These are phyloP conservation scores for Halcyon senegalensis DNA, from an alignment of 2,113 vertebrate species.

Conservation along the genomic window DNA sequence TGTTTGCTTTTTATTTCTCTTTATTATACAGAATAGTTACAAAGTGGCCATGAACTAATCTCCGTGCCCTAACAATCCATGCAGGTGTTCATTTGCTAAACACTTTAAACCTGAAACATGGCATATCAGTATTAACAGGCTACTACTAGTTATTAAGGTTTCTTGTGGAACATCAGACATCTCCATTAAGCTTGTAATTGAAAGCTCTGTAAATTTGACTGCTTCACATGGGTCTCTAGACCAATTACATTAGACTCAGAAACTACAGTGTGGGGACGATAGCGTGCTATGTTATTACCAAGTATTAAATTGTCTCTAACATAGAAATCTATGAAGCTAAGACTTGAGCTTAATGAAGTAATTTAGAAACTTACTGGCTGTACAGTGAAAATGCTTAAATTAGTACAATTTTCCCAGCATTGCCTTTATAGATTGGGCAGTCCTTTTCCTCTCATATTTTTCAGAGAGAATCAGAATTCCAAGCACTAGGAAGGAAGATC, in stretches of 20 bases:
- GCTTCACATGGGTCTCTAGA: not conserved
- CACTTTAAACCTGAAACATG: not conserved
- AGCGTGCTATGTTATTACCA: not conserved
- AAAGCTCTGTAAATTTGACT: slow-evolving; percentile 24
- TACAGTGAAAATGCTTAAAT: slow-evolving; percentile 19
- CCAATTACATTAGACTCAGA: not conserved
- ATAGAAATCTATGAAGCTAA: not conserved
- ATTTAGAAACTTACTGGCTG: slow-evolving; percentile 18
- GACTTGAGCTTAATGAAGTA: not conserved
- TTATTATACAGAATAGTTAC: not conserved
- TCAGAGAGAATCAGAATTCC: not conserved
- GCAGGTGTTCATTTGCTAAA: not conserved
- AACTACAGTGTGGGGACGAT: not conserved
- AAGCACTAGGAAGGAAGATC: not conserved
- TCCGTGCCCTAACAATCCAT: not conserved
- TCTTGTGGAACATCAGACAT: slow-evolving; percentile 19
- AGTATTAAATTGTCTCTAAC: slow-evolving; percentile 10
- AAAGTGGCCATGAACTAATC: not conserved
- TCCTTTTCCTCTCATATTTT: not conserved
- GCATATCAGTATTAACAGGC: not conserved
- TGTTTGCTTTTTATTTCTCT: slow-evolving; percentile 34
- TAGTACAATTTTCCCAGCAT: not conserved
- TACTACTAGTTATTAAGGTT: slow-evolving; percentile 13
- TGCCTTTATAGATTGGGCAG: not conserved
- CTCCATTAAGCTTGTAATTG: slow-evolving; percentile 10